These are phyloP conservation scores for Mobula hypostoma DNA, from an alignment of 2,113 vertebrate genomes.

Conservation along the genomic window DNA sequence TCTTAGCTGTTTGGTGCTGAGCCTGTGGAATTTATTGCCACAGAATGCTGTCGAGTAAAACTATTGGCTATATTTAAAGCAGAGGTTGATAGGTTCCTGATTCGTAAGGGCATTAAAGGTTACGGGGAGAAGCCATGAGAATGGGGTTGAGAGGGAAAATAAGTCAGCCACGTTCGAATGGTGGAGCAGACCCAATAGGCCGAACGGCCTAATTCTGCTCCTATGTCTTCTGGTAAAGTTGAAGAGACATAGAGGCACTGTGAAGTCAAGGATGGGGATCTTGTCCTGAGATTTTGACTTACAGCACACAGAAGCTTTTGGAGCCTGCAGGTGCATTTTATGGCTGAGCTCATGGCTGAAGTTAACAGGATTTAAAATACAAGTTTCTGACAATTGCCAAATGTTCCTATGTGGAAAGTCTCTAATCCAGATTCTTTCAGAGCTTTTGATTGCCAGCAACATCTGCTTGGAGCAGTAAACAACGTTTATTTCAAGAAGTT, in stretches of 20 bases:
- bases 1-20: too few relatives aligned
- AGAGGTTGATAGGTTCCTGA: too few relatives aligned
- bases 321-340: neutral
- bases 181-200: too few relatives aligned
- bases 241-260: neutral
- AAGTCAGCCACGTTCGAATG: too few relatives aligned
- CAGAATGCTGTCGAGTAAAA: too few relatives aligned
- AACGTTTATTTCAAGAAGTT: neutral
- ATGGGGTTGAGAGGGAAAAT: too few relatives aligned
- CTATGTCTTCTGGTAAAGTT: too few relatives aligned
- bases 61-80: too few relatives aligned
- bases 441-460: conserved; percentile 15
- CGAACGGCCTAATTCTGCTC: too few relatives aligned
- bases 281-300: neutral
- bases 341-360: neutral
- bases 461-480: neutral
- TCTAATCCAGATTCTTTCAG: neutral
- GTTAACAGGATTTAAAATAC: neutral
- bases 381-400: neutral
- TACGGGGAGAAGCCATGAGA: too few relatives aligned
- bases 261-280: neutral
- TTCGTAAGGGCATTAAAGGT: too few relatives aligned
- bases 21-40: too few relatives aligned
- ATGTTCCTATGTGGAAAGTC: neutral
- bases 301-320: neutral